Percentiles rank a stretch among this genome's conserved stretches.
These are phyloP conservation scores for Grapholita molesta DNA, from an alignment of 1,140 invertebrate species.

Conservation along the genomic window DNA sequence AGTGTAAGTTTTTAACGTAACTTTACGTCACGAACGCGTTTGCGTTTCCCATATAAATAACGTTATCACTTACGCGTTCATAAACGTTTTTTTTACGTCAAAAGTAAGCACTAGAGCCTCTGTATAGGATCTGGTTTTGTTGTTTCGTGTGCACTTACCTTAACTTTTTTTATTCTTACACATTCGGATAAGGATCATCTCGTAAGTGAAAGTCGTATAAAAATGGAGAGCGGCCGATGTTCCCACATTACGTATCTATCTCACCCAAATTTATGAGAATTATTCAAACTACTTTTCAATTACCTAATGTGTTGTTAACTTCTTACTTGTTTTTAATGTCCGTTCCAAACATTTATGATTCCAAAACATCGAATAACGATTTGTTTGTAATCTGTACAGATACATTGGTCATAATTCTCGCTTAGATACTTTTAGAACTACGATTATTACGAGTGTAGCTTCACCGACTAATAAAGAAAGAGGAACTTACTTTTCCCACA, in stretches of 20 bases:
- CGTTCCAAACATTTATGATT: background rate
- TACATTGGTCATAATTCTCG: no score
- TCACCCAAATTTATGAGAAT: background rate
- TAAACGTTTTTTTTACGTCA: no score
- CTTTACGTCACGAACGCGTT: no score
- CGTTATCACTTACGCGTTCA: no score
- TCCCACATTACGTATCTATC: conserved; percentile 9
- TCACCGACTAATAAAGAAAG: background rate
- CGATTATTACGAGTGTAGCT: no score
- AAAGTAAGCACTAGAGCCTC: no score
- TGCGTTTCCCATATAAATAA: no score
- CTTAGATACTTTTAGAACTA: no score
- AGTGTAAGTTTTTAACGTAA: no score
- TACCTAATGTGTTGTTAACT: background rate
- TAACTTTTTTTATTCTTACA: background rate
- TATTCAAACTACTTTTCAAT: background rate
- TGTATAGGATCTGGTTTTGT: background rate
- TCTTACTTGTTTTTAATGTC: no score
- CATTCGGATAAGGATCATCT: conserved; percentile 11
- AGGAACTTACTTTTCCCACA: no score
- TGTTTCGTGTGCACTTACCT: background rate
- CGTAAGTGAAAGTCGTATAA: conserved; percentile 3
- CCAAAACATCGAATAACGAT: background rate
- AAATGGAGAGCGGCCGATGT: background rate
- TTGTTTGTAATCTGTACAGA: no score